Base-by-base conservation (phyloP, 2,113 vertebrate genomes). In the Naja naja region DNA sequence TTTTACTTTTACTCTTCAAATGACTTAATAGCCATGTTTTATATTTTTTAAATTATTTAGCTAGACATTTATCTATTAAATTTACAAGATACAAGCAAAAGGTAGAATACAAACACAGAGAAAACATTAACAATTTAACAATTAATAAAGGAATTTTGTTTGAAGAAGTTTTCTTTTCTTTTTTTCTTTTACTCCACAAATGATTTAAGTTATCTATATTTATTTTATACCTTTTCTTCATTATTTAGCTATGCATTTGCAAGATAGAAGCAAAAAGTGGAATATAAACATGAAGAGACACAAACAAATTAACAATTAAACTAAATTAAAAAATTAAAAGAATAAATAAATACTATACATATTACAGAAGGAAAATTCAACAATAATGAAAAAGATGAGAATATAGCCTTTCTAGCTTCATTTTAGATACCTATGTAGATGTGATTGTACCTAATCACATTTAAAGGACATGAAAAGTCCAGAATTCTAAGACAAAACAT, bases 401-500 rank as follows among this genome's bases (percentile, higher is more conserved):
- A 18, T 27, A 22, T 88, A 86, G 9, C 7, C 85, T 25, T 81
- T 74, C 27, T 87, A 95, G 11, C 9, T 92, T 54, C 11, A 30
- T 30, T 30, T 49, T 89, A 60, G 23, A 5, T 60, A 60, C 25
- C 60, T 23, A 60, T 85, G 58, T 60, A 27, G 23, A 27, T 60
- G 8, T 60, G 7, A 60, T 9, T 60, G 23, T 56, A 88, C 43
- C 34, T 1, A 49, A n/a, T 88, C 45, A 54, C 22, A 25, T 74
- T 89, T 30, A 89, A 89, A 54, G 74, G 30, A 2, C 85, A 81
- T 39, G 11, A 93, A 93, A 93, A 88, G 49, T 60, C 3, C 89
- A 43, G 14, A 91, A 94, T 93, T 90, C 6, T 22, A 22, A 85
- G 74, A 30, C 64, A 91, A 90, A 89, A 45, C 53, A 88, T 25